phyloP scores from a whole-genome alignment of 2,797 vertebrate genomes.

The Ambastaia sidthimunki region DNA sequence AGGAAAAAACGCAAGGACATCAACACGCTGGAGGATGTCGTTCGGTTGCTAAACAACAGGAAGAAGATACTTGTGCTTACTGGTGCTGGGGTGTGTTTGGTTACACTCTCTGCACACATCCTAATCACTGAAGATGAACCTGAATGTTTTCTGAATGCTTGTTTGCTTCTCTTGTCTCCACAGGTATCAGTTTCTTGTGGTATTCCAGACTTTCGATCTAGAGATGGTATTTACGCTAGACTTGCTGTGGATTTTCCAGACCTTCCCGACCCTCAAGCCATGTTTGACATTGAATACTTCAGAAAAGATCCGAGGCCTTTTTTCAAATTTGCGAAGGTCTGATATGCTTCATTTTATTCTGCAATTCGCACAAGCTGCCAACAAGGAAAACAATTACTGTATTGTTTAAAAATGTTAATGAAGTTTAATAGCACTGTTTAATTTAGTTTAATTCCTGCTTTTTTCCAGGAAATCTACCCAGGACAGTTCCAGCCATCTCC shows the following conservation, averaged over 20 bases:
- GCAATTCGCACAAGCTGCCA: background rate
- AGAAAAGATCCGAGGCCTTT: conserved; percentile 96
- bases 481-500: conserved; percentile 98
- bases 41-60: conserved; percentile 90
- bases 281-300: conserved; percentile 99
- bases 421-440: background rate
- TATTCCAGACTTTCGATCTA: conserved; percentile 98
- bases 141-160: background rate
- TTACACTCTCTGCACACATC: background rate
- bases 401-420: too few relatives aligned
- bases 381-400: too few relatives aligned
- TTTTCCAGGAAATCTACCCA: conserved; percentile 94
- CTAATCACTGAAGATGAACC: background rate
- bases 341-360: conserved; percentile 28
- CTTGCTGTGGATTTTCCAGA: conserved; percentile 98
- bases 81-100: conserved; percentile 90
- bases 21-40: conserved; percentile 96
- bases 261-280: conserved; percentile 98
- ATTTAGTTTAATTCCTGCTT: background rate
- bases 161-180: background rate
- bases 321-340: conserved; percentile 98
- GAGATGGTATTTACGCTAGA: conserved; percentile 98
- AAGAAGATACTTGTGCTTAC: conserved; percentile 96
- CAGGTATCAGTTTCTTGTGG: conserved; percentile 99
- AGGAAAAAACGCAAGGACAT: conserved; percentile 97